These are phyloP conservation scores for Chymomyza costata DNA, from an alignment of 1,140 invertebrate species.

Conservation along the genomic window DNA sequence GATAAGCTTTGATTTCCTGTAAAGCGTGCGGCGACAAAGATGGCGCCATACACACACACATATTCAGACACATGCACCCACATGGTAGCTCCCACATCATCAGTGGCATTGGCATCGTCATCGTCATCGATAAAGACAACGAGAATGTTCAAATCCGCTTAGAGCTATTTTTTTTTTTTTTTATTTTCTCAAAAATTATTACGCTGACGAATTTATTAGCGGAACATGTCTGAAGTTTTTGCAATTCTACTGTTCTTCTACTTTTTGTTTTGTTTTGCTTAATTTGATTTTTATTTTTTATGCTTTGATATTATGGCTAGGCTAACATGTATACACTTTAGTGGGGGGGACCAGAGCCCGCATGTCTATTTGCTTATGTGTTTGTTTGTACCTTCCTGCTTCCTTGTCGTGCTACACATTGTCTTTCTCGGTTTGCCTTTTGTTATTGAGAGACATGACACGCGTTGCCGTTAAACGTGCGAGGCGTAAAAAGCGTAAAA, in stretches of 20 bases:
- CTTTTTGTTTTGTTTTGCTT: slow-evolving; percentile 4
- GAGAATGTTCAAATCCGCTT: slow-evolving; percentile 43
- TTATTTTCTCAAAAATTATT: slow-evolving; percentile 26
- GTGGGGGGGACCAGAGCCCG: slow-evolving; percentile 9
- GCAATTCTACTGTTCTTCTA: slow-evolving; percentile 10
- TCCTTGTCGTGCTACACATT: background rate
- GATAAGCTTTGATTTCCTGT: slow-evolving; percentile 52
- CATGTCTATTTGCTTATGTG: slow-evolving; percentile 5
- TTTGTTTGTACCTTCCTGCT: slow-evolving; percentile 2
- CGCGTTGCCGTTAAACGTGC: slow-evolving; percentile 19
- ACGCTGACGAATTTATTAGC: slow-evolving; percentile 44
- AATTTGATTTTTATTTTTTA: slow-evolving; percentile 32
- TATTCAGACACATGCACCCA: slow-evolving; percentile 24
- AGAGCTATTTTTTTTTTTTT: slow-evolving; percentile 20
- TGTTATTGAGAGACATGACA: slow-evolving; percentile 36
- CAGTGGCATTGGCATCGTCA: background rate
- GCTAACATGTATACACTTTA: slow-evolving; percentile 42
- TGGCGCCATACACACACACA: slow-evolving; percentile 17
- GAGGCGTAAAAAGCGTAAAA: slow-evolving; percentile 47
- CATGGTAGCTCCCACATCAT: no score
- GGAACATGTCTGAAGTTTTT: slow-evolving; percentile 24
- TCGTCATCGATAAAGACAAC: slow-evolving; percentile 13
- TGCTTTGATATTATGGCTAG: slow-evolving; percentile 40
- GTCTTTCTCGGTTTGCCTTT: slow-evolving; percentile 16
- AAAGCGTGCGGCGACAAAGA: slow-evolving; percentile 30